A percentile compares a stretch with the other conserved stretches of the same genome.
Evolutionary conservation across 2,888 invertebrate genomes (phyloP).

Genomic region (Mantis religiosa): DNA sequence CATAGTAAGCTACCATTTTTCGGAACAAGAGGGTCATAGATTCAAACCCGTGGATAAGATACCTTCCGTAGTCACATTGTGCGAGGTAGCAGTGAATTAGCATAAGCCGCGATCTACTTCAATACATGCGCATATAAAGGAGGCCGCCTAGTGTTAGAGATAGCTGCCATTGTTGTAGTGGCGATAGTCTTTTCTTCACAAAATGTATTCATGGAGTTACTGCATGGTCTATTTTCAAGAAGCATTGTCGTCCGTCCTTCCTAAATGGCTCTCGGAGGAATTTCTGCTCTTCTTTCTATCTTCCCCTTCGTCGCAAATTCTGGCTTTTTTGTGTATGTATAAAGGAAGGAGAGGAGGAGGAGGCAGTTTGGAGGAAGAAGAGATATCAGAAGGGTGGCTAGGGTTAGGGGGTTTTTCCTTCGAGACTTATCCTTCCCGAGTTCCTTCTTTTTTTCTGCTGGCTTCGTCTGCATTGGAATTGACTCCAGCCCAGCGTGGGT

Average conservation of each 20-base stretch:
- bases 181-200: slow-evolving; percentile 8
- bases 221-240: slow-evolving; percentile 39
- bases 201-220: slow-evolving; percentile 26
- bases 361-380: background rate
- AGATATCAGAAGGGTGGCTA: background rate
- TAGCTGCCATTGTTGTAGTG: slow-evolving; percentile 1
- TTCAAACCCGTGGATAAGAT: background rate
- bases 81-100: background rate
- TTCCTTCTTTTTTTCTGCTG: background rate
- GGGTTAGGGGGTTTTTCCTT: slow-evolving; percentile 3
- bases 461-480: slow-evolving; percentile 9
- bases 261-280: slow-evolving; percentile 43
- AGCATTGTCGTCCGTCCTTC: slow-evolving; percentile 47
- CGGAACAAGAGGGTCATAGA: background rate
- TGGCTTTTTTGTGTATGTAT: slow-evolving; percentile 4
- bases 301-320: slow-evolving; percentile 28
- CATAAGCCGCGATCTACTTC: background rate
- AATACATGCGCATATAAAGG: slow-evolving; percentile 12
- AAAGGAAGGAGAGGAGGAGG: background rate
- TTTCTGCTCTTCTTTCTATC: slow-evolving; percentile 36
- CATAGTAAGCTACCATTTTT: background rate
- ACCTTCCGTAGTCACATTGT: background rate
- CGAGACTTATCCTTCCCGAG: background rate
- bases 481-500: background rate
- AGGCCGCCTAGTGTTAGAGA: background rate